Conservation (phyloP, 1,140 invertebrate genomes). For the Panagrolaimus sp. region DNA sequence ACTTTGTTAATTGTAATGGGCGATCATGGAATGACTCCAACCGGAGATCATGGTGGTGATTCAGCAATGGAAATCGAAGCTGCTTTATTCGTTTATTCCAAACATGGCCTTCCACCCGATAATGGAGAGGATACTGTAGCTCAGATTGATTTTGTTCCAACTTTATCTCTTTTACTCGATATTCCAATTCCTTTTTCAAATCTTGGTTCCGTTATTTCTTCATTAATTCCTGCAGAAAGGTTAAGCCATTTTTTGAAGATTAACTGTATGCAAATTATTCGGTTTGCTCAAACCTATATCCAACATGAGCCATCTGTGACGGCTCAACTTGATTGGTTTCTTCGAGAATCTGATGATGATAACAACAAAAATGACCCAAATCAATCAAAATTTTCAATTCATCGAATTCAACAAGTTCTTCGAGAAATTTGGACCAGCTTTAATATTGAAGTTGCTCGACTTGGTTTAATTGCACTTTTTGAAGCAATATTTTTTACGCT, state of each 20-base stretch:
- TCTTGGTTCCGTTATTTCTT: slow-evolving; percentile 74
- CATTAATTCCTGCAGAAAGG: slow-evolving; percentile 62
- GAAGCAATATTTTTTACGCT: slow-evolving; percentile 30
- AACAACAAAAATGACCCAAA: slow-evolving; percentile 16
- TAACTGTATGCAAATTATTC: slow-evolving; percentile 35
- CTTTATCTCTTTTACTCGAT: slow-evolving; percentile 76
- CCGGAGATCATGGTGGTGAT: slow-evolving; percentile 92
- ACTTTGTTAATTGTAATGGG: slow-evolving; percentile 84
- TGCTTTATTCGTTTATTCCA: slow-evolving; percentile 75
- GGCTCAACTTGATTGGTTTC: neutral
- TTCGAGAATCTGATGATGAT: slow-evolving; percentile 15
- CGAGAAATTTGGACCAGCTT: slow-evolving; percentile 31
- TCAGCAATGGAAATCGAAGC: slow-evolving; percentile 78
- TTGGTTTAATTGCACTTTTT: slow-evolving; percentile 31
- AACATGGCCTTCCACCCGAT: neutral
- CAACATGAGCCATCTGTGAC: slow-evolving; percentile 7
- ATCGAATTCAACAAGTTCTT: slow-evolving; percentile 22
- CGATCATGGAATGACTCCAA: slow-evolving; percentile 94
- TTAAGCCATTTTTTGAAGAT: slow-evolving; percentile 15
- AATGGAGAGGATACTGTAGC: neutral
- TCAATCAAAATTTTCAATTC: slow-evolving; percentile 18
- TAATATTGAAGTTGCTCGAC: slow-evolving; percentile 18
- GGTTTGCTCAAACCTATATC: slow-evolving; percentile 30
- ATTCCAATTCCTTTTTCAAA: slow-evolving; percentile 87
- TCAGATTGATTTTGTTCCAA: slow-evolving; percentile 89